Conservation (phyloP, 2,888 invertebrate genomes). For the Synergus gifuensis region DNA sequence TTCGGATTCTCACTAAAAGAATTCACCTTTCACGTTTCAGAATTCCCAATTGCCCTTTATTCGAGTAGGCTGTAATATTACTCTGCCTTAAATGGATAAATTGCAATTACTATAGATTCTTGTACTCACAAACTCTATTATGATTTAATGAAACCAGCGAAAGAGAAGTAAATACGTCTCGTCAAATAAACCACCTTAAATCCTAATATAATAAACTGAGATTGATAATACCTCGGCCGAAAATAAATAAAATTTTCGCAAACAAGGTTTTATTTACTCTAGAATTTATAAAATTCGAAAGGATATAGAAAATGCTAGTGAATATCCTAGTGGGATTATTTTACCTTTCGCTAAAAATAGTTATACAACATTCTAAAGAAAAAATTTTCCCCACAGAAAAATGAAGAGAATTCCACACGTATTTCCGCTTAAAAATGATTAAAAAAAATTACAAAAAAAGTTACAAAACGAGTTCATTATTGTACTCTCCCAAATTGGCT, state of each 20-base stretch:
- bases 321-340: no score
- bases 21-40: not conserved
- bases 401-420: no score
- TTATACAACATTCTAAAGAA: no score
- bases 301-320: no score
- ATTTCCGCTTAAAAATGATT: not conserved
- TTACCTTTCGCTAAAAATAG: no score
- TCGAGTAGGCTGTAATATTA: conserved; percentile 3
- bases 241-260: no score
- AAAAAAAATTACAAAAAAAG: not conserved
- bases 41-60: conserved; percentile 22
- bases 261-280: no score
- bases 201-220: not conserved
- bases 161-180: not conserved
- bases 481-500: not conserved
- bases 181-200: not conserved
- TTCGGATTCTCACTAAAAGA: not conserved
- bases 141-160: not conserved
- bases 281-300: no score
- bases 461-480: not conserved
- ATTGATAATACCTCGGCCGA: no score
- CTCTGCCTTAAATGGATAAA: not conserved
- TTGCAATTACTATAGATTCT: not conserved
- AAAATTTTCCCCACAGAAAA: no score
- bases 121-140: not conserved